These are phyloP conservation scores for Xyrauchen texanus DNA, from an alignment of 2,113 vertebrate species.

Conservation along the genomic window DNA sequence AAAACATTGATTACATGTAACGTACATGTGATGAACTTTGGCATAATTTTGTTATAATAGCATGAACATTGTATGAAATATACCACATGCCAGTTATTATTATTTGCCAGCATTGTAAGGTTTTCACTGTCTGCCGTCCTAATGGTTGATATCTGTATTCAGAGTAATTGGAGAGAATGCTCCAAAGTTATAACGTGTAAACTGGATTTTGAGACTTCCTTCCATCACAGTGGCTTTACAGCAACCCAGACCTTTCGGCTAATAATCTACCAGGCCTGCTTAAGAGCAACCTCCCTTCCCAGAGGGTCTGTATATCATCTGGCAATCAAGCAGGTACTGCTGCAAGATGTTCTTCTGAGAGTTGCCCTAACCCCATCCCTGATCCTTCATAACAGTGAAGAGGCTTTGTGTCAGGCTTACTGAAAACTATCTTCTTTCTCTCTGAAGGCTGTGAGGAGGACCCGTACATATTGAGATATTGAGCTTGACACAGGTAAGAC, in stretches of 20 bases:
- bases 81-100: not conserved
- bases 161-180: not conserved
- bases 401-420: conserved; percentile 30
- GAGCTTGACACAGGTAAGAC: not conserved
- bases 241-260: not conserved
- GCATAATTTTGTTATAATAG: not conserved
- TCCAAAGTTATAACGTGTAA: not conserved
- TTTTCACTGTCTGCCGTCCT: no score
- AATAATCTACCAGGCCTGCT: conserved; percentile 14
- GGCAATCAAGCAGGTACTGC: conserved; percentile 28
- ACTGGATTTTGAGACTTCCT: not conserved
- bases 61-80: no score
- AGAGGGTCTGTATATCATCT: conserved; percentile 39
- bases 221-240: conserved; percentile 28
- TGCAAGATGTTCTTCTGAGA: conserved; percentile 22
- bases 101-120: not conserved
- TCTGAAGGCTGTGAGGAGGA: conserved; percentile 19
- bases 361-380: conserved; percentile 31
- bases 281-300: conserved; percentile 6
- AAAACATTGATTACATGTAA: not conserved
- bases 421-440: conserved; percentile 17
- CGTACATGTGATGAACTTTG: not conserved
- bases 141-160: no score
- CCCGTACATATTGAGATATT: not conserved
- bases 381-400: conserved; percentile 41